Evolutionary conservation across 2,888 invertebrate genomes (phyloP).

Genomic region (Prosopocoilus inquinatus): DNA sequence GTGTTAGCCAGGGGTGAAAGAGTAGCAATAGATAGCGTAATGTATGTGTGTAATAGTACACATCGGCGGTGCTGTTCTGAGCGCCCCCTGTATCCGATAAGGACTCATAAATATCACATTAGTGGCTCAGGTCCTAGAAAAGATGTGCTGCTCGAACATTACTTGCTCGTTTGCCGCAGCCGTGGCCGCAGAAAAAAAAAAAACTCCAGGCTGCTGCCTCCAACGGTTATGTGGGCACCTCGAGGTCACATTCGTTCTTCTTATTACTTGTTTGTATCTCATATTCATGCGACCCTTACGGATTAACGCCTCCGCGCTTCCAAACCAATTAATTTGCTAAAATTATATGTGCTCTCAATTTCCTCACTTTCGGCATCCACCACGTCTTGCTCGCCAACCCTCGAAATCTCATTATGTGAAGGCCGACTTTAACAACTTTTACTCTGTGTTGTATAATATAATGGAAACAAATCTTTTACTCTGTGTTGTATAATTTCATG

Average conservation of each 20-base stretch:
- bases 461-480: too few relatives aligned
- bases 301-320: too few relatives aligned
- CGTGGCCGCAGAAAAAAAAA: slow-evolving; percentile 42
- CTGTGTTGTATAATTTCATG: too few relatives aligned
- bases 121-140: slow-evolving; percentile 43
- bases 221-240: slow-evolving; percentile 34
- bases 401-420: too few relatives aligned
- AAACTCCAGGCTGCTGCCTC: slow-evolving; percentile 34
- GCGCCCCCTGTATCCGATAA: slow-evolving; percentile 41
- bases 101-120: slow-evolving; percentile 49
- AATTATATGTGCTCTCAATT: too few relatives aligned
- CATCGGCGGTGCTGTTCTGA: slow-evolving; percentile 34
- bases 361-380: too few relatives aligned
- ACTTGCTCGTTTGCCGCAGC: slow-evolving; percentile 49
- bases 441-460: too few relatives aligned
- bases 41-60: slow-evolving; percentile 39
- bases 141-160: slow-evolving; percentile 46
- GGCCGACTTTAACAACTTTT: too few relatives aligned
- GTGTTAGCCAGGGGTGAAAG: not conserved
- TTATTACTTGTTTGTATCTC: not conserved
- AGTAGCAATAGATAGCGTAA: slow-evolving; percentile 21
- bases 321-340: too few relatives aligned
- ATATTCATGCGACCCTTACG: not conserved
- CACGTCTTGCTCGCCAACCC: too few relatives aligned
- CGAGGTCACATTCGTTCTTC: not conserved